A percentile compares a stretch with the other conserved stretches of the same genome.
Evolutionary conservation across 2,797 vertebrate species (phyloP).

Genomic region (Characodon lateralis): DNA sequence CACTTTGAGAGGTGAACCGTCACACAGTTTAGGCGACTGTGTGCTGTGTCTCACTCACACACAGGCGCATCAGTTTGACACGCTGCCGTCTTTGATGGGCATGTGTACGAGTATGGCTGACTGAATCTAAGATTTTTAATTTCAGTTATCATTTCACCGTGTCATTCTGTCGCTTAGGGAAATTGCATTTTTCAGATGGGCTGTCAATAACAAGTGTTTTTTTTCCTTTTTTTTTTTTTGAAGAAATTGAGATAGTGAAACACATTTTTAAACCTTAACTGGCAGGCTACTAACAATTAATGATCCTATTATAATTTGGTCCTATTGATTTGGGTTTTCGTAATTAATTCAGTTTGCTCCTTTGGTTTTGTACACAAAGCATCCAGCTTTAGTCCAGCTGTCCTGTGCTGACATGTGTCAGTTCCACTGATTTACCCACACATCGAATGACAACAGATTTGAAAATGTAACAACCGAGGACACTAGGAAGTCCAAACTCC

Average conservation of each 20-base stretch:
- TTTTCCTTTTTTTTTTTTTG: conserved; percentile 14
- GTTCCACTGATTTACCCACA: conserved; percentile 55
- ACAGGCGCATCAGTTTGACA: conserved; percentile 59
- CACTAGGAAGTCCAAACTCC: background rate
- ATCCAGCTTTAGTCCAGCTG: conserved; percentile 43
- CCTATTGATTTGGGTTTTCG: conserved; percentile 72
- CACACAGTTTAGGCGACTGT: conserved; percentile 28
- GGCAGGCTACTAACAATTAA: conserved; percentile 69
- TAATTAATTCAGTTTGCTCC: conserved; percentile 68
- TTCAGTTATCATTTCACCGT: conserved; percentile 79
- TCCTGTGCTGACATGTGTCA: conserved; percentile 56
- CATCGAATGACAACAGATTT: conserved; percentile 11
- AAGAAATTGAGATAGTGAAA: conserved; percentile 63
- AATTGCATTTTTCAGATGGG: conserved; percentile 79
- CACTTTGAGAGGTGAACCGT: conserved; percentile 34
- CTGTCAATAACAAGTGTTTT: conserved; percentile 72
- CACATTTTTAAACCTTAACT: conserved; percentile 71
- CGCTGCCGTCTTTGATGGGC: conserved; percentile 68
- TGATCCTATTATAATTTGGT: conserved; percentile 67
- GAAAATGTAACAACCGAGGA: conserved; percentile 17
- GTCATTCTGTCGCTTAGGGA: conserved; percentile 76
- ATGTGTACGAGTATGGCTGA: conserved; percentile 74
- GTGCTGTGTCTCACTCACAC: conserved; percentile 28
- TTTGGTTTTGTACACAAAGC: conserved; percentile 41
- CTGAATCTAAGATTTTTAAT: conserved; percentile 80